A percentile compares a stretch with the other conserved stretches of the same genome.
Conservation (phyloP, 2,113 vertebrate genomes). For the Etheostoma cragini region DNA sequence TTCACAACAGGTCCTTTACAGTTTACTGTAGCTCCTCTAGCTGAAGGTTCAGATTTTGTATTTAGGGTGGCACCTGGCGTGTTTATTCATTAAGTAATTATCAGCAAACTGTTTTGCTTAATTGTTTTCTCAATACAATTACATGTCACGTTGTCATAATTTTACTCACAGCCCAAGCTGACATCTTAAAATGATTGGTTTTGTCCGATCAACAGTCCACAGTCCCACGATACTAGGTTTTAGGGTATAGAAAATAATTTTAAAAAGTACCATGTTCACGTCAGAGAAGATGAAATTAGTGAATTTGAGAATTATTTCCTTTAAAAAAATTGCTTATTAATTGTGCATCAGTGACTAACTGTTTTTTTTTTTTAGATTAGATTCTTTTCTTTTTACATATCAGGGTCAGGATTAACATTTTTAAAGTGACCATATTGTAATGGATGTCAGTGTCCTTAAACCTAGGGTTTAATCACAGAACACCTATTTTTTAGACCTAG, state of each 20-base stretch:
- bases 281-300: too few relatives aligned
- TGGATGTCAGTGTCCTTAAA: not conserved
- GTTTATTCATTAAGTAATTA: not conserved
- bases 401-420: not conserved
- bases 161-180: too few relatives aligned
- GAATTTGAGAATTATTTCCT: too few relatives aligned
- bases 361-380: not conserved
- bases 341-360: too few relatives aligned
- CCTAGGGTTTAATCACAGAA: not conserved
- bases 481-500: not conserved
- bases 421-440: not conserved
- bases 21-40: not conserved
- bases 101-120: not conserved
- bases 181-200: not conserved
- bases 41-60: not conserved
- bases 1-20: slow-evolving; percentile 1
- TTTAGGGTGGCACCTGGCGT: too few relatives aligned
- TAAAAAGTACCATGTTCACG: too few relatives aligned
- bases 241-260: too few relatives aligned
- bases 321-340: too few relatives aligned
- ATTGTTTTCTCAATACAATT: not conserved
- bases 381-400: not conserved
- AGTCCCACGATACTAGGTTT: too few relatives aligned
- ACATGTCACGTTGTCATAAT: too few relatives aligned
- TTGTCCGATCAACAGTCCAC: too few relatives aligned